A percentile compares a stretch with the other conserved stretches of the same genome.
phyloP scores from a whole-genome alignment of 1,140 invertebrate genomes.

The Meloidogyne chitwoodi region DNA sequence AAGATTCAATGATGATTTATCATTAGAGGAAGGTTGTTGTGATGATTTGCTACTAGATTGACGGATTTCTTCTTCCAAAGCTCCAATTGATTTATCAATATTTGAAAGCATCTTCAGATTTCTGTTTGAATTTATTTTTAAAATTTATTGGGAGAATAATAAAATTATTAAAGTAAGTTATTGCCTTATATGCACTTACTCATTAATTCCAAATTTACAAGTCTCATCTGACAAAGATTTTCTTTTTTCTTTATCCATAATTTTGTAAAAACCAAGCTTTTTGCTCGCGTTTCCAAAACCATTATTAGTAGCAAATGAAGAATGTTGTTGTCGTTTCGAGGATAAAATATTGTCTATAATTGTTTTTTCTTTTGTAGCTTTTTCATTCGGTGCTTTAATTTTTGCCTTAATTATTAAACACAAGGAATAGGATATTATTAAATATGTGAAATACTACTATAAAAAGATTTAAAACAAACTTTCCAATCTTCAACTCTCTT shows the following conservation, averaged over 20 bases:
- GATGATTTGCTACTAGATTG: slow-evolving; percentile 5
- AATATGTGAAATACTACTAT: no score
- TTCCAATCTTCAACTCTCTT: neutral
- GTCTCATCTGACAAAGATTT: neutral
- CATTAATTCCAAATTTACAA: neutral
- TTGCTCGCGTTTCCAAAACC: neutral
- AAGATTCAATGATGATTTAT: neutral
- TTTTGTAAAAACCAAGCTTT: neutral
- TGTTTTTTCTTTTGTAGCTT: neutral
- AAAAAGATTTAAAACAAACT: neutral
- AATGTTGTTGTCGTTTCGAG: neutral
- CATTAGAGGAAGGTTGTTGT: neutral
- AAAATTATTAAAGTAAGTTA: no score
- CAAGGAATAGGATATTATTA: no score
- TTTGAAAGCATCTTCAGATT: neutral
- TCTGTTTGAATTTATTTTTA: neutral
- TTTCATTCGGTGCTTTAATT: neutral
- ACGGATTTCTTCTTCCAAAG: neutral
- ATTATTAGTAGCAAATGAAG: neutral
- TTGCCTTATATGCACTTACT: neutral
- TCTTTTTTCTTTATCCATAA: neutral
- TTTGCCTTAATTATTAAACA: neutral
- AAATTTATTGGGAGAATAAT: neutral
- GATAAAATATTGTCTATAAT: neutral
- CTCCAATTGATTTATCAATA: neutral